Evolutionary conservation across 2,113 vertebrate genomes (phyloP), one percentile per base, ranked within the genome.

Genomic region (Chiloscyllium plagiosum): DNA sequence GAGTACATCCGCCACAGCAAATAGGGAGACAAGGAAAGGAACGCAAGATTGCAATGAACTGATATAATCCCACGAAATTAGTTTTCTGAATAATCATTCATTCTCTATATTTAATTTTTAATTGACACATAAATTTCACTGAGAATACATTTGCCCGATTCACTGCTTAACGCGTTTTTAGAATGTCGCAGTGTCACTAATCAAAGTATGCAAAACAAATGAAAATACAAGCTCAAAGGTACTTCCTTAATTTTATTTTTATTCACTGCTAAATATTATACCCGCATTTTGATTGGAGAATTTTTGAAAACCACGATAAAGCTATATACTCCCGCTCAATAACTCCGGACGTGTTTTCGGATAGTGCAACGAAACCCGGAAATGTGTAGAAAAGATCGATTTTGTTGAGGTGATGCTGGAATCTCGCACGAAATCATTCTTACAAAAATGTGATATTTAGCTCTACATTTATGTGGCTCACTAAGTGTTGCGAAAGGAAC

Each of bases 1-100:
- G 65, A 50, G 42, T 42, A 17, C 93, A 95, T 95, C 93, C 93
- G 93, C 68, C 93, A 95, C 93, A 29, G 66, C 7, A 95, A 95
- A 50, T 95, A 95, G 93, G 68, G 68, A 95, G 68, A 72, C 66
- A 69, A 69, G 42, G 65, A 47, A 72, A 93, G 33, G 65, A 92
- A 37, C 61, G 13, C 87, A 65, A 65, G 56, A 66, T 93, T 61
- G n/a, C 61, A 20, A 37, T 66, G 33, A 17, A 42, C 7, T 37
- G 65, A n/a, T 37, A 61, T 7, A 37, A 37, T 37, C 33, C 61
- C 19, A 37, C 0, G 56, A 93, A 93, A 17, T 37, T 3, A n/a
- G 56, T 61, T 65, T 93, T 42, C 33, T 66, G n/a, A 56, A 93
- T 20, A 33, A 93, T 19, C 61, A 37, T 68, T 68, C n/a, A 33